These are phyloP conservation scores for Clamator glandarius DNA, from an alignment of 2,797 vertebrate genomes.

Conservation along the genomic window DNA sequence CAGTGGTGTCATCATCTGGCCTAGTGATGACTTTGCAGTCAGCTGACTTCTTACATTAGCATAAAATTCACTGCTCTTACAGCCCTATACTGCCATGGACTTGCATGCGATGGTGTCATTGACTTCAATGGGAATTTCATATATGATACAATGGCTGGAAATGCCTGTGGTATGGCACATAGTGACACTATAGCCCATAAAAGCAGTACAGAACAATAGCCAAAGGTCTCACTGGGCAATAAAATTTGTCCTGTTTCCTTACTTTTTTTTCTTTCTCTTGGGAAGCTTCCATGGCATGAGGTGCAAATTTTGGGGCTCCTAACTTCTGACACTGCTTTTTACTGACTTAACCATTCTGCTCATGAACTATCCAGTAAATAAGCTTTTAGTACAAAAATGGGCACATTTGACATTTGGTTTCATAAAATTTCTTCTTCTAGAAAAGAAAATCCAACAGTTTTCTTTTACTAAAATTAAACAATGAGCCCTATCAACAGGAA, in stretches of 20 bases:
- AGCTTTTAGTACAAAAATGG: conserved; percentile 8
- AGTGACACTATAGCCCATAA: conserved; percentile 17
- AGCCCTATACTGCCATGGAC: not conserved
- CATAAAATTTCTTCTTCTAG: not conserved
- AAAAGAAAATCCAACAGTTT: conserved; percentile 34
- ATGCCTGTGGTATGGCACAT: not conserved
- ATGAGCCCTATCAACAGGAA: not conserved
- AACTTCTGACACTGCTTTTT: conserved; percentile 22
- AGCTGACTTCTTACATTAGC: not conserved
- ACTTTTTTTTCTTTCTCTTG: not conserved
- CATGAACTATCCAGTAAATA: conserved; percentile 57
- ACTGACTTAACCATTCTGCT: conserved; percentile 31
- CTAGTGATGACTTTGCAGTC: not conserved
- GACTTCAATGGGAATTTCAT: not conserved
- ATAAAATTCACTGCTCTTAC: not conserved
- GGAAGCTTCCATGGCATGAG: not conserved
- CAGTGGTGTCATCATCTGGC: not conserved
- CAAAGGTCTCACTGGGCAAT: not conserved
- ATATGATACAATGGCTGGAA: conserved; percentile 48
- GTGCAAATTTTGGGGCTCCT: not conserved
- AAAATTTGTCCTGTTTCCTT: conserved; percentile 10
- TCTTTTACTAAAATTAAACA: conserved; percentile 40
- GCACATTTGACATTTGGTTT: conserved; percentile 26
- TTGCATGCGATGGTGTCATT: not conserved
- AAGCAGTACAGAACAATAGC: conserved; percentile 39